Conservation (phyloP, 2,797 vertebrate species). For the Acanthornis magna region DNA sequence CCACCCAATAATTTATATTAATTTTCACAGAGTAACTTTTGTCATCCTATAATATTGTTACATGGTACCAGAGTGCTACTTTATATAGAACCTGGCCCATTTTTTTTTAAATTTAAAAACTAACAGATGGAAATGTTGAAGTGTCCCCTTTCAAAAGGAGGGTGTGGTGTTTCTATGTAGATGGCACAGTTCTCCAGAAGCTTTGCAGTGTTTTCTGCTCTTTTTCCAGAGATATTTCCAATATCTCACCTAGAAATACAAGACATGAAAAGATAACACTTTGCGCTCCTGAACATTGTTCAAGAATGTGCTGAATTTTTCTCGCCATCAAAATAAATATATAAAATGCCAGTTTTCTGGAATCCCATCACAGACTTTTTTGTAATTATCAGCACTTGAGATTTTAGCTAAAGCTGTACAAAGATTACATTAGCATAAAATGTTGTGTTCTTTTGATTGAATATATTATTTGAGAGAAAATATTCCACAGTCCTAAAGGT, state of each 20-base stretch:
- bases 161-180: background rate
- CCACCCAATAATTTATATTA: background rate
- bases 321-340: slow-evolving; percentile 15
- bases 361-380: slow-evolving; percentile 59
- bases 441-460: slow-evolving; percentile 74
- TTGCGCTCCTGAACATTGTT: background rate
- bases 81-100: background rate
- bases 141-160: background rate
- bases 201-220: background rate
- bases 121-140: background rate
- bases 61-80: background rate
- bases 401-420: slow-evolving; percentile 70
- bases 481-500: slow-evolving; percentile 62
- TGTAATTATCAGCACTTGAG: slow-evolving; percentile 72
- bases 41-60: background rate
- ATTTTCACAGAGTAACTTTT: background rate
- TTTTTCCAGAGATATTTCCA: background rate
- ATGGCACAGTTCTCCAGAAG: background rate
- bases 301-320: background rate
- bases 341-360: slow-evolving; percentile 43
- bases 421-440: slow-evolving; percentile 80
- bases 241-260: background rate
- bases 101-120: background rate
- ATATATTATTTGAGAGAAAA: slow-evolving; percentile 73
- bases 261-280: background rate